Conservation (phyloP, 92 coral and sea anemone species). For the Zoanthus gigantus region DNA sequence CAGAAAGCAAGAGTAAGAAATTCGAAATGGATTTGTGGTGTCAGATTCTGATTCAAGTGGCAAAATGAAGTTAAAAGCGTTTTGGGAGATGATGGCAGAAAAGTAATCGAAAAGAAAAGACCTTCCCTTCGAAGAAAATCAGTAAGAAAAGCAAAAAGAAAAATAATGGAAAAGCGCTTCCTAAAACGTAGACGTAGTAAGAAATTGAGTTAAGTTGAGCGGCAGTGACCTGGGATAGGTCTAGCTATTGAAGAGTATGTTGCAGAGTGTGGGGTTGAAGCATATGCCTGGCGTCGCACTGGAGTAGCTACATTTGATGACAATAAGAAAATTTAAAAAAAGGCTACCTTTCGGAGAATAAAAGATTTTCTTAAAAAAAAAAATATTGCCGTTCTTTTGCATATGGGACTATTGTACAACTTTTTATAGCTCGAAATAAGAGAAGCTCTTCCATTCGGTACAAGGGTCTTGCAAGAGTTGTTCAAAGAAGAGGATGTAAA, state of each 20-base stretch:
- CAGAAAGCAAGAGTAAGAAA: neutral
- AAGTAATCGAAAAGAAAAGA: conserved; percentile 15
- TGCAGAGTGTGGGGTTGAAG: conserved; percentile 55
- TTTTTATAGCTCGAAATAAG: neutral
- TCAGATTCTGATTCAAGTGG: conserved; percentile 45
- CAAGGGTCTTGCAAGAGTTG: neutral
- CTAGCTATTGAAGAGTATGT: conserved; percentile 52
- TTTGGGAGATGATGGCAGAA: conserved; percentile 18
- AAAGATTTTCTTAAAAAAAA: neutral
- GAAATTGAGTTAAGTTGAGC: conserved; percentile 28
- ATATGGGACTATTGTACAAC: neutral
- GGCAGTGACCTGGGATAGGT: conserved; percentile 51
- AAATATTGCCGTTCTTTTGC: neutral
- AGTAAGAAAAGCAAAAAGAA: conserved; percentile 40
- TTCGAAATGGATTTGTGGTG: conserved; percentile 22
- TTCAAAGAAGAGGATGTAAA: neutral
- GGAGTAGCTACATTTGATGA: conserved; percentile 49
- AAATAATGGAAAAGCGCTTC: conserved; percentile 59
- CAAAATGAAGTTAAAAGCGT: neutral
- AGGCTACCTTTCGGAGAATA: neutral
- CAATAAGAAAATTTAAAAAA: neutral
- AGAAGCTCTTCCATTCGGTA: neutral
- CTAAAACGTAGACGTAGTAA: conserved; percentile 54
- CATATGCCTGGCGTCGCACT: conserved; percentile 65
- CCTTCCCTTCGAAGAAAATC: conserved; percentile 59